Evolutionary conservation across 2,888 invertebrate species (phyloP), one percentile per base, ranked within the genome.

Genomic region (Hesperia comma): DNA sequence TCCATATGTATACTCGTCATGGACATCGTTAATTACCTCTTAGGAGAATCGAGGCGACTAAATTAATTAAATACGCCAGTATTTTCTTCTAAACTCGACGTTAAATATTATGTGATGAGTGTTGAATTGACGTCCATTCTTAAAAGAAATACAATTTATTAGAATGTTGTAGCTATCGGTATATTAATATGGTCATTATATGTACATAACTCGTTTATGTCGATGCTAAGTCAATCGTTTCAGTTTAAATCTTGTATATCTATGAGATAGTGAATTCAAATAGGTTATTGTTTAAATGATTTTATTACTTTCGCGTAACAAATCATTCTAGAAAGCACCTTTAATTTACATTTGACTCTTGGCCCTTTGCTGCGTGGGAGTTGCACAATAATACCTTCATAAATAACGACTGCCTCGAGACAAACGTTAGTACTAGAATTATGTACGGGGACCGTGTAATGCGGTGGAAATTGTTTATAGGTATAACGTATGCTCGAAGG

Each of bases 21-120:
- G 69, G 69, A 69, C 61, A 56, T 56, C 58, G 69, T 72, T 76
- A 71, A 74, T 75, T 73, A 75, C 70, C 55, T 61, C 32, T 67
- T 61, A 67, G 58, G 60, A 46, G 66, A 67, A 61, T 60, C 40
- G 40, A 67, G 46, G 33, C 19, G 43, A 55, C 46, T 67, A 55
- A 55, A 55, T 66, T 61, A 66, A 66, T 66, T 66, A 61, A 66
- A 66, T 61, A 37, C 43, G 21, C 12, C 32, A 46, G 46, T 66
- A 60, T 66, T 54, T 66, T 60, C 46, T 54, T 26, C 10, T 10
- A 46, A 61, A 61, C 37, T 37, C 15, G 14, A 43, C 21, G 12
- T 33, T 55, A 41, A 21, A 33, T 55, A 55, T 55, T 61, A 46
- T 32, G 43, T 61, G 61, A 55, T 53, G 55, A 55, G 61, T 46